These are phyloP conservation scores for Wiebesia pumilae DNA, from an alignment of 1,140 invertebrate species.

Conservation along the genomic window DNA sequence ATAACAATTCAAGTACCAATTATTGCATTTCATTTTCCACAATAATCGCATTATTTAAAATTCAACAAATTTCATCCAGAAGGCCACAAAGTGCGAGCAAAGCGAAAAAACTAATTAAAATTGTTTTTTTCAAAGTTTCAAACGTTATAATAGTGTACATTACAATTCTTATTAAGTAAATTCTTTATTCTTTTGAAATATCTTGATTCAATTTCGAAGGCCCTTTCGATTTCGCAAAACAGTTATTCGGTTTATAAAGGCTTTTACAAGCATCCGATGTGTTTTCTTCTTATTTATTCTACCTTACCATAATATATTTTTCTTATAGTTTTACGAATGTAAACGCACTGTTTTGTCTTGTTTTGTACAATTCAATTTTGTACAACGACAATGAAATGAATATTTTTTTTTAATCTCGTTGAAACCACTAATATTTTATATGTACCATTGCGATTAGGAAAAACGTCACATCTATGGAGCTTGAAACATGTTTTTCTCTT, in stretches of 20 bases:
- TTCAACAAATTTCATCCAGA: constrained; percentile 44
- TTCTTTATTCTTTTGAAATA: constrained; percentile 27
- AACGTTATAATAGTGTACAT: constrained; percentile 30
- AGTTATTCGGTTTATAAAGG: constrained; percentile 40
- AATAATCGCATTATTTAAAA: constrained; percentile 25
- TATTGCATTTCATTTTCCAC: constrained; percentile 15
- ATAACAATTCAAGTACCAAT: constrained; percentile 38
- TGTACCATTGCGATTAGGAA: constrained; percentile 51
- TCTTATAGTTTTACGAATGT: constrained; percentile 45
- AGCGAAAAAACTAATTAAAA: constrained; percentile 41
- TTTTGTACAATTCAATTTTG: constrained; percentile 50
- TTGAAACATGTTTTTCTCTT: constrained; percentile 35
- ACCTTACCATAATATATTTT: constrained; percentile 43
- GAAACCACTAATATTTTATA: constrained; percentile 45
- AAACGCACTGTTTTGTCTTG: constrained; percentile 46
- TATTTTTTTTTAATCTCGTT: constrained; percentile 35
- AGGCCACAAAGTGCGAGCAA: constrained; percentile 53
- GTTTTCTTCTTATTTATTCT: constrained; percentile 28
- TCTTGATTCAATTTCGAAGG: constrained; percentile 36
- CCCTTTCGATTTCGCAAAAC: constrained; percentile 42
- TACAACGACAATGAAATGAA: constrained; percentile 39
- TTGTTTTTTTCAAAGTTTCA: constrained; percentile 28
- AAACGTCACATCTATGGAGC: constrained; percentile 47
- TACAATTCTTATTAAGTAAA: constrained; percentile 22
- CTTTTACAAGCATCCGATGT: constrained; percentile 50